A percentile compares a stretch with the other conserved stretches of the same genome.
Evolutionary conservation across 2,888 invertebrate genomes (phyloP).

Genomic region (Artemia sinica): DNA sequence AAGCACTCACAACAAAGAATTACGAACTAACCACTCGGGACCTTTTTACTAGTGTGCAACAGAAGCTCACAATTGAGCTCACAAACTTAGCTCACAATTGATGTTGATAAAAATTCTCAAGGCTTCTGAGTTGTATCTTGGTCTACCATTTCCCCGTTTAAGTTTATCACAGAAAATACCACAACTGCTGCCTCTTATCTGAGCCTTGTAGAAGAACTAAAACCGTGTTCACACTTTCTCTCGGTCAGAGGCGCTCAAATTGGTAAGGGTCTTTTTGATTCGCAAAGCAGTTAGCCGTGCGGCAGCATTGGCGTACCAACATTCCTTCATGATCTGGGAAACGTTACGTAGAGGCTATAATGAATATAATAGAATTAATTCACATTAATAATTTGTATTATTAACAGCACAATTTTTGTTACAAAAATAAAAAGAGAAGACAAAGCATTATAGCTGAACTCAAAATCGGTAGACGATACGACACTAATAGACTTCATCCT

Average conservation of each 20-base stretch:
- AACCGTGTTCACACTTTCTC: slow-evolving; percentile 30
- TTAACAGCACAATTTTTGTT: background rate
- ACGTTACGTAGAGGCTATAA: slow-evolving; percentile 56
- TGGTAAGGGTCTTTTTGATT: slow-evolving; percentile 88
- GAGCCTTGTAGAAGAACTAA: too few species aligned
- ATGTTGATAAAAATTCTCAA: too few species aligned
- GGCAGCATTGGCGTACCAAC: slow-evolving; percentile 92
- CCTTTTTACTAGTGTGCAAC: too few species aligned
- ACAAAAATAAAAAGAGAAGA: slow-evolving; percentile 12
- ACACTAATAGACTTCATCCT: slow-evolving; percentile 14
- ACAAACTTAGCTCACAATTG: too few species aligned
- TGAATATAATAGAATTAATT: background rate
- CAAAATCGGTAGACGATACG: slow-evolving; percentile 16
- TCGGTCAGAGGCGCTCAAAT: slow-evolving; percentile 43
- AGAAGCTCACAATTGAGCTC: too few species aligned
- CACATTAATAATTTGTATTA: background rate
- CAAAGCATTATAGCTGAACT: background rate
- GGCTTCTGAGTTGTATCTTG: too few species aligned
- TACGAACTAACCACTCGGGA: too few species aligned
- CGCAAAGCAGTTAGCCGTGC: slow-evolving; percentile 84
- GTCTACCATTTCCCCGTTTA: too few species aligned
- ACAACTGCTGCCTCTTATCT: too few species aligned
- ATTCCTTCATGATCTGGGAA: slow-evolving; percentile 90
- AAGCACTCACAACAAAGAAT: too few species aligned
- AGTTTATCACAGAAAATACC: too few species aligned